Evolutionary conservation across 2,888 invertebrate species (phyloP).

Genomic region (Caenorhabditis drosophilae): DNA sequence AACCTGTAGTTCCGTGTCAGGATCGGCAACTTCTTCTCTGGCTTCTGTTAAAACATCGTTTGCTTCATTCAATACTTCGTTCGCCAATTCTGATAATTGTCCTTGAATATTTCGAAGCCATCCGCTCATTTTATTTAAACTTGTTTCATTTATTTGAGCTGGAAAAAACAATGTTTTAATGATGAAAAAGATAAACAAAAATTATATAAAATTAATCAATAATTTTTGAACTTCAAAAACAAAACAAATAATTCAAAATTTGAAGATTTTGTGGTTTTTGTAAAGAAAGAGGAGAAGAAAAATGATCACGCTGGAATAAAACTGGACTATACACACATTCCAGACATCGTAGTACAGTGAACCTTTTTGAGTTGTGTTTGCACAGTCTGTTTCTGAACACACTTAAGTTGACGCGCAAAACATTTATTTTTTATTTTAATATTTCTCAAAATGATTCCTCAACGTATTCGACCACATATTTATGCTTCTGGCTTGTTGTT

Average conservation of each 20-base stretch:
- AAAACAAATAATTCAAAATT: neutral
- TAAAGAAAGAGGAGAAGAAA: too few species aligned
- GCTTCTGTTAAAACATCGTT: conserved; percentile 56
- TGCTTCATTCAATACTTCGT: conserved; percentile 60
- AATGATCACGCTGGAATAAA: neutral
- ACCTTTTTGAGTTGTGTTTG: neutral
- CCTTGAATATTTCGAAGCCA: conserved; percentile 54
- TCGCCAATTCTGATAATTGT: conserved; percentile 59
- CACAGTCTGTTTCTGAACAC: neutral
- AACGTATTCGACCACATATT: conserved; percentile 16
- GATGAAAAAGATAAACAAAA: too few species aligned
- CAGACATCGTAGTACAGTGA: neutral
- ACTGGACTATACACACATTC: neutral
- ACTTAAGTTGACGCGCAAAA: conserved; percentile 1
- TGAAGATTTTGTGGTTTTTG: too few species aligned
- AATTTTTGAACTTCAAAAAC: neutral
- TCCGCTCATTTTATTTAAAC: conserved; percentile 16
- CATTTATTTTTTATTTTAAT: conserved; percentile 1
- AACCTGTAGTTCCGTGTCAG: conserved; percentile 58
- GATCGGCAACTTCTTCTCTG: conserved; percentile 59
- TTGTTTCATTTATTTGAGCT: neutral
- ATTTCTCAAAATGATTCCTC: conserved; percentile 5
- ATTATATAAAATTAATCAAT: neutral
- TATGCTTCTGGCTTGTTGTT: conserved; percentile 24
- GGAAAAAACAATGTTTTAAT: too few species aligned